phyloP scores from a whole-genome alignment of 1,140 invertebrate species.

The Acromyrmex echinatior region DNA sequence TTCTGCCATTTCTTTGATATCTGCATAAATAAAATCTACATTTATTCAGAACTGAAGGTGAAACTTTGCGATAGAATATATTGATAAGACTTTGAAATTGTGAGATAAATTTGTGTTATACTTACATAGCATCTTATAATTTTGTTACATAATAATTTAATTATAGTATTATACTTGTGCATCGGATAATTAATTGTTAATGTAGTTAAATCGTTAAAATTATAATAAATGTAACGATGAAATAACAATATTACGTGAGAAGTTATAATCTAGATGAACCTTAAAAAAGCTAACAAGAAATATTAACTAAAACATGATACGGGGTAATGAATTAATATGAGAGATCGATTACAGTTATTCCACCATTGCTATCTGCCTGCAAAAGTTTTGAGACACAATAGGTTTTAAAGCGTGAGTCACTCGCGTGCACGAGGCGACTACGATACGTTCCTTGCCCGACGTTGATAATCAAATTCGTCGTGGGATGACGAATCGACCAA shows the following conservation, averaged over 20 bases:
- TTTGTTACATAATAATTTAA: not conserved
- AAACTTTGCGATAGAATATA: not conserved
- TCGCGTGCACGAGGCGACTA: constrained; percentile 82
- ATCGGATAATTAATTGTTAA: constrained; percentile 5
- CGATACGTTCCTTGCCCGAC: constrained; percentile 83
- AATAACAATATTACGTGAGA: not conserved
- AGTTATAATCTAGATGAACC: not conserved
- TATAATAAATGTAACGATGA: not conserved
- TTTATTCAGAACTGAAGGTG: not conserved
- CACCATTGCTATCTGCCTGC: constrained; percentile 48
- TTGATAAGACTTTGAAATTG: constrained; percentile 2
- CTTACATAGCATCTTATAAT: not conserved
- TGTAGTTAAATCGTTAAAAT: not conserved
- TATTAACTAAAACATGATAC: constrained; percentile 29
- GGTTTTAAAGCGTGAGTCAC: constrained; percentile 84
- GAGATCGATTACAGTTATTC: constrained; percentile 61
- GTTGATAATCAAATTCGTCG: constrained; percentile 86
- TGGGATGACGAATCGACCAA: constrained; percentile 86
- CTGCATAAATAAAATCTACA: not conserved
- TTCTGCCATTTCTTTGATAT: not conserved
- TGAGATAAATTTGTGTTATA: not conserved
- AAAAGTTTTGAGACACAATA: constrained; percentile 71
- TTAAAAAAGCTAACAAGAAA: constrained; percentile 17
- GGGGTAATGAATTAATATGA: constrained; percentile 43
- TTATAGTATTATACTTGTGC: not conserved